Base-by-base conservation (phyloP, 30 jellyfish, hydroid and myxozoan genomes). In the Cassiopea andromeda region DNA sequence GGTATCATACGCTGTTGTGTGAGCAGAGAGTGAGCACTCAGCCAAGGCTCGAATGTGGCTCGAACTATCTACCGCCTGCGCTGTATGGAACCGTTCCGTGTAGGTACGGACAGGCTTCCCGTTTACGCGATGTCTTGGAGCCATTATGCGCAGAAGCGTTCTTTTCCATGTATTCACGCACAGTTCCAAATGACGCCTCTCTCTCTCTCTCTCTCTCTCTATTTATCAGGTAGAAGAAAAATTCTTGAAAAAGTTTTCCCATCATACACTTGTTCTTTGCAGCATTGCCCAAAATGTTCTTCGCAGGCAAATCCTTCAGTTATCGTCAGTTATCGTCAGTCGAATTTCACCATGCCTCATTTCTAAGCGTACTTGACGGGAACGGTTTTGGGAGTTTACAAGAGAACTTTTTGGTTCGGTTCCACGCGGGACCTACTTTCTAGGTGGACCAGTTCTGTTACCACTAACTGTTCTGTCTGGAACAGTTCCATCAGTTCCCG, bases 401-500 rank as follows among this genome's bases (percentile, higher is more conserved):
- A 72, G 81, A 72, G 6, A 27, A 13, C 18, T 72, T 72, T 2
- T 46, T 18, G 81, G 16, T 7, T 15, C 58, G 60, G 17, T n/a
- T 72, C 59, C 43, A 72, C 47, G 27, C 60, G 81, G 81, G 81
- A 17, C 81, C 81, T 72, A n/a, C 59, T 19, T 72, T 16, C 58
- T 27, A 72, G 49, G 60, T 1, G 60, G 59, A 19, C 47, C 79
- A 27, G 48, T 70, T 70, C 18, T 27, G 27, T 2, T 16, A 70
- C 79, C 7, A 6, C 47, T 72, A 48, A 47, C 49, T 16, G 81
- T 72, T 70, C 79, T 70, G 79, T 70, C 27, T 72, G 81, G 60
- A 72, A 72, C 81, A 18, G 46, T 72, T n/a, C 17, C 80, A 9
- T 13, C 49, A n/a, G 81, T 72, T 72, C 81, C 58, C 81, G 60